phyloP scores from a whole-genome alignment of 2,888 invertebrate genomes.

The Cheilosia urbana region DNA sequence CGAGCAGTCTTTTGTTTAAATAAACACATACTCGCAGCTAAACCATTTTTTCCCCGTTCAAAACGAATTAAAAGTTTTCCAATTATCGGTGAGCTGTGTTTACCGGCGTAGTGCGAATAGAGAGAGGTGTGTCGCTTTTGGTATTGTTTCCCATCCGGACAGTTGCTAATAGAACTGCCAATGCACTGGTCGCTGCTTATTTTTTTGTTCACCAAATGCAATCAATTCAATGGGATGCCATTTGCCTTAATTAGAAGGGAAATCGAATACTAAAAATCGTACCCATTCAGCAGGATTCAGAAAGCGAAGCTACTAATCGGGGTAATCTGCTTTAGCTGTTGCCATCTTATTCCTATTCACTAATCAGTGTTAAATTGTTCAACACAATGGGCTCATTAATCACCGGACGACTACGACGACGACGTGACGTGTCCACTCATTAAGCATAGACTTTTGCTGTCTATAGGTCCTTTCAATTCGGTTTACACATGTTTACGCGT shows the following conservation, averaged over 20 bases:
- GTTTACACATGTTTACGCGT: neutral
- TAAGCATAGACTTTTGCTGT: slow-evolving; percentile 9
- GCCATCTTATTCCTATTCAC: slow-evolving; percentile 36
- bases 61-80: slow-evolving; percentile 73
- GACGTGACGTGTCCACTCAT: slow-evolving; percentile 26
- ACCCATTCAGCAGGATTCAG: neutral
- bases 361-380: slow-evolving; percentile 67
- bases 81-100: slow-evolving; percentile 61
- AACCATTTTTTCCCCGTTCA: slow-evolving; percentile 5
- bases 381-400: slow-evolving; percentile 66
- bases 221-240: slow-evolving; percentile 22
- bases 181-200: neutral
- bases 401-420: slow-evolving; percentile 17
- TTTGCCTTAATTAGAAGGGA: slow-evolving; percentile 24
- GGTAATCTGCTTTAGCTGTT: neutral
- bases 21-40: neutral
- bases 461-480: slow-evolving; percentile 15
- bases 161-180: slow-evolving; percentile 43
- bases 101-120: slow-evolving; percentile 2
- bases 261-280: slow-evolving; percentile 15
- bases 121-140: neutral
- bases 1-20: slow-evolving; percentile 45
- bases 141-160: slow-evolving; percentile 10
- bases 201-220: slow-evolving; percentile 11
- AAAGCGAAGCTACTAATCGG: slow-evolving; percentile 1